Conservation (phyloP, 2,113 vertebrate genomes). For the Anarrhichthys ocellatus region DNA sequence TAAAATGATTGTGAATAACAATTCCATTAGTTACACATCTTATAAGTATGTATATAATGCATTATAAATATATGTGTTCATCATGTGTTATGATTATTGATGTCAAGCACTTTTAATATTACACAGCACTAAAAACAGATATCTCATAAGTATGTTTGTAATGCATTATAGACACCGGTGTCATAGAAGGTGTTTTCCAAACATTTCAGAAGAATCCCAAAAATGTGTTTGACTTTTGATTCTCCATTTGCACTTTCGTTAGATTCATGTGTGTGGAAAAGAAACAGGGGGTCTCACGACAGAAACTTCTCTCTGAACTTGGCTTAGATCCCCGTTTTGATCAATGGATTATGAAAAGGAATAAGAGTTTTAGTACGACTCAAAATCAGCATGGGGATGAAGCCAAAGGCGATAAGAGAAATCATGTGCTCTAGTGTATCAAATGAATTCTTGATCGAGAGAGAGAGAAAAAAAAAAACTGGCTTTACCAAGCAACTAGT, state of each 20-base stretch:
- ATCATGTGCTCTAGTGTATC: slow-evolving; percentile 24
- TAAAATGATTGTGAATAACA: not conserved
- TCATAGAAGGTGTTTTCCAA: not conserved
- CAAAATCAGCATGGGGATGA: slow-evolving; percentile 35
- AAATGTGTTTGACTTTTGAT: not conserved
- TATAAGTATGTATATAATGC: no score
- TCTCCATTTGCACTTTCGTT: not conserved
- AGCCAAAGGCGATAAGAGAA: slow-evolving; percentile 44
- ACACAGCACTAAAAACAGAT: not conserved
- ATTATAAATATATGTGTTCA: no score
- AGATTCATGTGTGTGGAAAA: not conserved
- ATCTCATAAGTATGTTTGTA: not conserved
- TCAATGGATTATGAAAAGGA: slow-evolving; percentile 66
- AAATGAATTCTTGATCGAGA: slow-evolving; percentile 40
- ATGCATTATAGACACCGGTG: not conserved
- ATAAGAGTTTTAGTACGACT: slow-evolving; percentile 59
- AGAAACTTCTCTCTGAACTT: slow-evolving; percentile 19
- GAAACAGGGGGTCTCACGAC: not conserved
- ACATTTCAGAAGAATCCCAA: slow-evolving; percentile 2
- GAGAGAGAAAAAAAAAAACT: not conserved
- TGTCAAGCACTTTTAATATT: not conserved
- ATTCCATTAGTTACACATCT: not conserved
- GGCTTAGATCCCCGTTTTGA: slow-evolving; percentile 56
- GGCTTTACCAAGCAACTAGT: not conserved
- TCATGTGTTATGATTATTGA: not conserved